Base-by-base conservation (phyloP, 2,888 invertebrate species). In the Dryocosmus kuriphilus region DNA sequence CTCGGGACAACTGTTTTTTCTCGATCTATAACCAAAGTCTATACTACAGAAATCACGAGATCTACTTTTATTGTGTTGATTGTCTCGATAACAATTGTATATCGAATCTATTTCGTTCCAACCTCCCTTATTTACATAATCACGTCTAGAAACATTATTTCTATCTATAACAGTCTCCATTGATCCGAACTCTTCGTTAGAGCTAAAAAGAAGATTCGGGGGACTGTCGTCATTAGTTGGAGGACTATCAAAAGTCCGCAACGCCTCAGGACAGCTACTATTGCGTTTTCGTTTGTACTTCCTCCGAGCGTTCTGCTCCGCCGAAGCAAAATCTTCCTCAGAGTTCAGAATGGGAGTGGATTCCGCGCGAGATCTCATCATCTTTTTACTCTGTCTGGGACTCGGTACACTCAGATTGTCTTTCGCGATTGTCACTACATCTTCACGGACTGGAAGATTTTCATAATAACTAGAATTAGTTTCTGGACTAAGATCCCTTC, bases 151-250 rank as follows among this genome's bases (percentile, higher is more conserved):
- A 0, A 74, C 75, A 55, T 77, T 74, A 60, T 41, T 79, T 1
- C 82, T 75, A 51, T 86, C 82, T 19, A 85, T 83, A 35, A 91
- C 90, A 24, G 91, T 91, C 79, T 91, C 91, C 80, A 86, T 85
- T 19, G 91, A 91, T 24, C 91, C 91, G 76, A 90, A 90, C 51
- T 91, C 91, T 41, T 91, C 90, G 82, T 90, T 90, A 61, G 90
- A 90, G 73, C 88, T n/a, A 11, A 71, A 71, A 14, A 51, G 27
- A 14, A 55, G 14, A 55, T 30, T 55, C 67, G 38, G 9, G 6
- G 38, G 57, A 55, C 51, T 71, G 51, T 77, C 77, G 3, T 79
- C 71, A 19, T 77, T 27, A 27, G 61, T 62, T 9, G 65, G 75
- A 22, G 77, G 62, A 63, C 38, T 60, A 38, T 74, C 67, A 22